Percentiles rank a stretch among this genome's conserved stretches.
phyloP scores from a whole-genome alignment of 2,888 invertebrate species.

The Unio delphinus region DNA sequence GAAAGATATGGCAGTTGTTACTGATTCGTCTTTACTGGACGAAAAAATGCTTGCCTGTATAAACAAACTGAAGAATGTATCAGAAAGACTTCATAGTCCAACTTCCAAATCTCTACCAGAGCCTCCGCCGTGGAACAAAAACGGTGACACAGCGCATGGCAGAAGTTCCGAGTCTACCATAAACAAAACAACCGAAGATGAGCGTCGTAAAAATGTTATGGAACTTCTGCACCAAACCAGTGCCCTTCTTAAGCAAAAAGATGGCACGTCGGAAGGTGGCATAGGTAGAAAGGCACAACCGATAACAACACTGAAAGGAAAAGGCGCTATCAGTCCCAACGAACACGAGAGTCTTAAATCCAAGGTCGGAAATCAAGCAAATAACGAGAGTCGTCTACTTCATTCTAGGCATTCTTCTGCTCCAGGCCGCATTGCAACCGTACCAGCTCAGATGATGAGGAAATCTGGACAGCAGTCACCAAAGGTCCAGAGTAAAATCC shows the following conservation, averaged over 20 bases:
- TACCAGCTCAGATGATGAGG: conserved; percentile 45
- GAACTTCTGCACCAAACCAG: conserved; percentile 47
- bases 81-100: conserved; percentile 63
- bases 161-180: conserved; percentile 15
- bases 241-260: conserved; percentile 37
- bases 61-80: conserved; percentile 64
- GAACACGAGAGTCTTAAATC: no score
- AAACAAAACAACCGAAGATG: conserved; percentile 28
- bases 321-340: conserved; percentile 1
- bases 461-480: conserved; percentile 18
- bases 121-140: conserved; percentile 27
- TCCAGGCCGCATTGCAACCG: conserved; percentile 59
- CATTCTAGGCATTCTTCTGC: conserved; percentile 34
- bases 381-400: background rate
- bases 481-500: conserved; percentile 7
- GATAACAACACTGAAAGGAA: conserved; percentile 58
- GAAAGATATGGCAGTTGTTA: conserved; percentile 48
- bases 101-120: conserved; percentile 43
- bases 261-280: conserved; percentile 16
- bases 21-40: conserved; percentile 47
- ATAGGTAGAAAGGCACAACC: conserved; percentile 57
- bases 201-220: conserved; percentile 42
- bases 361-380: conserved; percentile 13
- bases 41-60: conserved; percentile 68
- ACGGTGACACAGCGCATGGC: conserved; percentile 7